A percentile compares a stretch with the other conserved stretches of the same genome.
phyloP scores from a whole-genome alignment of 2,888 invertebrate genomes.

The Nemotelus nigrinus region DNA sequence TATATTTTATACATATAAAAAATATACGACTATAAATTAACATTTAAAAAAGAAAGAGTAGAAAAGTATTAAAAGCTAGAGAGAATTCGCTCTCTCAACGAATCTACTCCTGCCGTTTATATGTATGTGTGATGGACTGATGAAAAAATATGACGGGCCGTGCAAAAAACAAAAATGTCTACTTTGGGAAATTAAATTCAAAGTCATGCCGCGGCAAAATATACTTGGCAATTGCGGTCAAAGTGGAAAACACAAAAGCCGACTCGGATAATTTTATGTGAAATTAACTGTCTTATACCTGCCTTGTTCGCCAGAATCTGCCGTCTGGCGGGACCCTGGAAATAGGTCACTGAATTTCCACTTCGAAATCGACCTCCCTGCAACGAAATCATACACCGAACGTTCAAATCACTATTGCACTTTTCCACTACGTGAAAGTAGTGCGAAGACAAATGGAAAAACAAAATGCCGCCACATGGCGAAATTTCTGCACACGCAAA shows the following conservation, averaged over 20 bases:
- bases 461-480: constrained; percentile 7
- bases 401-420: too few species aligned
- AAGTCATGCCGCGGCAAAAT: constrained; percentile 6
- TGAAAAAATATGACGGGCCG: constrained; percentile 4
- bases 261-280: too few species aligned
- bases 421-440: too few species aligned
- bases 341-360: too few species aligned
- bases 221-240: constrained; percentile 5
- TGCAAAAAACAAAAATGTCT: constrained; percentile 37
- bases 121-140: constrained; percentile 21
- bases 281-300: too few species aligned
- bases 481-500: constrained; percentile 5
- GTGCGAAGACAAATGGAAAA: neutral
- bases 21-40: constrained; percentile 20
- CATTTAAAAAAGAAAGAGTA: constrained; percentile 6
- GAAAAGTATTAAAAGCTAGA: constrained; percentile 14
- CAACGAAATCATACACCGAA: too few species aligned
- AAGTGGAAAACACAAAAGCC: neutral
- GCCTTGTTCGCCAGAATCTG: too few species aligned
- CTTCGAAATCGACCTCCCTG: too few species aligned
- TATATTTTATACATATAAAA: neutral
- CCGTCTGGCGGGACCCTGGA: too few species aligned
- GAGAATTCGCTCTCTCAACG: neutral
- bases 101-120: constrained; percentile 11
- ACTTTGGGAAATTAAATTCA: constrained; percentile 19